Evolutionary conservation across 2,888 invertebrate genomes (phyloP).

Genomic region (Steinernema scapterisci): DNA sequence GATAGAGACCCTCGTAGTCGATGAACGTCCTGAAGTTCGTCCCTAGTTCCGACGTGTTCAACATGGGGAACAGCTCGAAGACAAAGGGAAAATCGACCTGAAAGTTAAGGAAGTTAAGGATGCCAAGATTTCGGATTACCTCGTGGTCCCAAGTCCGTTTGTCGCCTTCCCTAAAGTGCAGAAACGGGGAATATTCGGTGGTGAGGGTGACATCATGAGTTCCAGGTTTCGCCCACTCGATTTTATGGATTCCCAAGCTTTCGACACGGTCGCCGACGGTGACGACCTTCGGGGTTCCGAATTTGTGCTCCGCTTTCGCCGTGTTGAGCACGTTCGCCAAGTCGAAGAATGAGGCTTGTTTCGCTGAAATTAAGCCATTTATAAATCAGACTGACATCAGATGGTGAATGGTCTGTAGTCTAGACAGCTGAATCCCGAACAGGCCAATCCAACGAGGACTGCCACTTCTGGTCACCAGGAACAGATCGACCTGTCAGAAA

Average conservation of each 20-base stretch:
- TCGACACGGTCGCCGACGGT: neutral
- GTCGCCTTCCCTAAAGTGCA: neutral
- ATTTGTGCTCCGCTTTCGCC: neutral
- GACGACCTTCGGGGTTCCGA: neutral
- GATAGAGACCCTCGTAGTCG: neutral
- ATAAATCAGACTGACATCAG: no score
- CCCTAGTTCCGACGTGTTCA: neutral
- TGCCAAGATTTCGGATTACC: no score
- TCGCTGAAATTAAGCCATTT: neutral
- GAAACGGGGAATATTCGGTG: neutral
- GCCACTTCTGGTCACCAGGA: no score
- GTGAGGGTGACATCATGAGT: neutral
- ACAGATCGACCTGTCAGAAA: no score
- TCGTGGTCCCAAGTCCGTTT: slow-evolving; percentile 10
- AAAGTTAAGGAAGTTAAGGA: neutral
- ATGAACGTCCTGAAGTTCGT: neutral
- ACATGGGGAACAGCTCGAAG: neutral
- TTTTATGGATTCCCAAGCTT: neutral
- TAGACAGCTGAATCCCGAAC: no score
- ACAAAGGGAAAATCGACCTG: no score
- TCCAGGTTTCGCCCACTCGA: neutral
- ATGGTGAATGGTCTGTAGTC: no score
- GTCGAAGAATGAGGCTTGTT: slow-evolving; percentile 26
- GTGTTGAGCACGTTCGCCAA: neutral
- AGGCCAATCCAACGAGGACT: no score